Base-by-base conservation (phyloP, 23 tunicate genomes). In the Corella eumyota region DNA sequence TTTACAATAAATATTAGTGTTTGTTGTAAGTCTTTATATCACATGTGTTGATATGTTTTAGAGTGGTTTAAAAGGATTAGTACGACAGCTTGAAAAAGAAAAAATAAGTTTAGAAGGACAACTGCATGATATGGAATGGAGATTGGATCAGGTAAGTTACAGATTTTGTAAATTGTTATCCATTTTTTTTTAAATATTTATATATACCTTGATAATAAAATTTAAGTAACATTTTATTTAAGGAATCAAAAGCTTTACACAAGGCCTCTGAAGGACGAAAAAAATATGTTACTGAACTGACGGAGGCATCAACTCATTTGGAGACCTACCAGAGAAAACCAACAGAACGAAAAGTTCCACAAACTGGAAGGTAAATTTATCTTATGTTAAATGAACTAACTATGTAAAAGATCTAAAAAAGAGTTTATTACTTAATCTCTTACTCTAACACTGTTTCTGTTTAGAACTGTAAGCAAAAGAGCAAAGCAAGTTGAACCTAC, bases 51-150 rank as follows among this genome's bases (percentile, higher is more conserved):
- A 3, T 60, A 4, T 38, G 3, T 17, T 53, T 13, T 28, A 75
- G 82, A 66, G 52, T 45, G 82, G 82, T 3, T 52, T 78, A 25
- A 88, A 81, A 45, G 72, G 76, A 13, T 69, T 90, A 29, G 78
- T 75, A 2, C 66, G 62, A 33, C 81, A 92, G 56, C 30, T 92
- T 34, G 98, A 92, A 66, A 83, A 72, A 40, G 98, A 92, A 72
- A 83, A 83, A 48, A 48, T 38, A n/a, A 61, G 67, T 26, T 26
- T 77, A 25, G 74, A 83, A 40, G 66, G 79, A 3, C 93, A 82
- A 61, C 76, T 92, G 21, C 76, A 88, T 21, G 81, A 92, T 48
- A 66, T 92, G 63, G 98, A 92, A 40, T 92, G 98, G 98, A 60
- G 92, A 23, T 61, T 92, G 40, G 98, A 92, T 40, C 98, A 92